A percentile compares a stretch with the other conserved stretches of the same genome.
Evolutionary conservation across 2,113 vertebrate genomes (phyloP).

Genomic region (Takifugu flavidus): DNA sequence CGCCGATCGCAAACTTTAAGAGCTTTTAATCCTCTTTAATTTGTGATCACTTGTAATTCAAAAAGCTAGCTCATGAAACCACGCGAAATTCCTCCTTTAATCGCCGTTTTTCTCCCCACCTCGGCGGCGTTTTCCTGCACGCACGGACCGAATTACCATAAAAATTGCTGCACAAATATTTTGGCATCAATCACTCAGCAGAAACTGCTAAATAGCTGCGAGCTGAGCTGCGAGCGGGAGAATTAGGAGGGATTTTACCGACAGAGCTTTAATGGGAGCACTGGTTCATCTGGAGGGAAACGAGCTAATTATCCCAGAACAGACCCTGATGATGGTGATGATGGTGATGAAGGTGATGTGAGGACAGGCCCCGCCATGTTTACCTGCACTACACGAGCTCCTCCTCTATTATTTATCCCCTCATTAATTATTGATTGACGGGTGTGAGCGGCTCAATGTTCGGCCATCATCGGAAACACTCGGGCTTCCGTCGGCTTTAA

Average conservation of each 20-base stretch:
- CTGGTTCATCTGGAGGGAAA: constrained; percentile 54
- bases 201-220: constrained; percentile 61
- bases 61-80: constrained; percentile 57
- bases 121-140: constrained; percentile 42
- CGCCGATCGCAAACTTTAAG: constrained; percentile 53
- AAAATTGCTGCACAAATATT: constrained; percentile 60
- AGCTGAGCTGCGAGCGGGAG: constrained; percentile 32
- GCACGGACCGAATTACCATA: constrained; percentile 47
- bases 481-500: too few relatives aligned
- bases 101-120: constrained; percentile 45
- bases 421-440: too few relatives aligned
- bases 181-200: constrained; percentile 57
- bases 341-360: constrained; percentile 15
- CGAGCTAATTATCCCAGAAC: constrained; percentile 57
- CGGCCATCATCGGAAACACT: too few relatives aligned
- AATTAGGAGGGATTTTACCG: constrained; percentile 57
- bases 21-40: constrained; percentile 64
- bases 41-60: constrained; percentile 66
- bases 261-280: constrained; percentile 56
- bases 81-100: constrained; percentile 54
- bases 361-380: constrained; percentile 8
- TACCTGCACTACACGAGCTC: too few relatives aligned
- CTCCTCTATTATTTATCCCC: too few relatives aligned
- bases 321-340: constrained; percentile 31
- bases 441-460: too few relatives aligned